Evolutionary conservation across 2,888 invertebrate genomes (phyloP).

Genomic region (Stegophylla sp.): DNA sequence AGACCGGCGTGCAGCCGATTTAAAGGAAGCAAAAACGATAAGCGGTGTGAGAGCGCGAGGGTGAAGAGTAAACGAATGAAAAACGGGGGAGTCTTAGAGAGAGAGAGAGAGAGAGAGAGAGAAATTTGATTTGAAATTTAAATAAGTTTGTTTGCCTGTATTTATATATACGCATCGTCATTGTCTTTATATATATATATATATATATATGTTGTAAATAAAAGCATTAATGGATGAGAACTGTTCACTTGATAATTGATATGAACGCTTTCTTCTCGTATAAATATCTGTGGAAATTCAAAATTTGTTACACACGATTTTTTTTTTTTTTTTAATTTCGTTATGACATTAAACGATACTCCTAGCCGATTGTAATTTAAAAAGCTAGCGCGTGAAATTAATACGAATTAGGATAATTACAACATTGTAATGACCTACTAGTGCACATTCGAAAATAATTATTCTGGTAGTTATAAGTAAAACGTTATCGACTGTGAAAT

Average conservation of each 20-base stretch:
- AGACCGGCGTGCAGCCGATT: conserved; percentile 37
- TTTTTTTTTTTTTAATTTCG: no score
- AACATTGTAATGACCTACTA: no score
- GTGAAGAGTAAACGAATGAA: conserved; percentile 48
- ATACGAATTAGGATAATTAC: no score
- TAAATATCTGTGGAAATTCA: background rate
- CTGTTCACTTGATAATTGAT: conserved; percentile 29
- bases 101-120: no score
- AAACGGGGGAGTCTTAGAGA: conserved; percentile 35
- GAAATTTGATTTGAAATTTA: conserved; percentile 54
- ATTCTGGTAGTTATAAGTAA: no score
- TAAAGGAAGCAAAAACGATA: conserved; percentile 51
- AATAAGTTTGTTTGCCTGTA: conserved; percentile 41
- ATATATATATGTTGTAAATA: conserved; percentile 35
- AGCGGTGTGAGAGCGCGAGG: background rate
- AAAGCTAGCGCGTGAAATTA: no score
- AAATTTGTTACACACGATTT: no score
- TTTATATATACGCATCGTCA: conserved; percentile 2
- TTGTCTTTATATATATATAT: conserved; percentile 36
- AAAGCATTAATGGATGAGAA: conserved; percentile 19
- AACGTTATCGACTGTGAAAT: background rate
- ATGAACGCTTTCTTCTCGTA: background rate
- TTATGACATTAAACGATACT: no score
- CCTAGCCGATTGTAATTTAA: no score
- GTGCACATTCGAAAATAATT: no score